Base-by-base conservation (phyloP, 2,113 vertebrate genomes). In the Dascyllus trimaculatus region DNA sequence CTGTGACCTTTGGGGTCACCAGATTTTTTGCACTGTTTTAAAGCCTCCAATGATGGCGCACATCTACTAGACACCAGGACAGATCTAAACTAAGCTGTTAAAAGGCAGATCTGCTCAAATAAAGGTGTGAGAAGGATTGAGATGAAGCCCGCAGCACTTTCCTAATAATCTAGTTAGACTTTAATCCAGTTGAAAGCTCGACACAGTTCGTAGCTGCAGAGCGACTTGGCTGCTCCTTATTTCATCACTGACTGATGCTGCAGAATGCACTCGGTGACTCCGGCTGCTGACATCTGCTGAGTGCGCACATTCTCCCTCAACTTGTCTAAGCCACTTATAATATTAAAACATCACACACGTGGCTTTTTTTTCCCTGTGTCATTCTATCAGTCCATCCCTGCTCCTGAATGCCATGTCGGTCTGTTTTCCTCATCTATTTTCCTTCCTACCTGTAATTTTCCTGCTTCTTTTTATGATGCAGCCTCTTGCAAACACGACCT, bases 241-340 rank as follows among this genome's bases (percentile, higher is more conserved):
- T 46, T 22, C 26, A 14, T n/a, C 48, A 13, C 21, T 15, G 17
- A 65, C 80, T 68, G 78, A 74, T 65, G 59, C 21, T 77, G 81
- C 81, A 78, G 57, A 64, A 66, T 64, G 61, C 71, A 57, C 81
- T 69, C 81, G 2, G 29, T 76, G 82, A 88, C 75, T 88, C 81
- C 18, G 9, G 56, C 54, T 26, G 15, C 51, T 52, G 78, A 69
- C 54, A 63, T 82, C 15, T 79, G 89, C 84, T 90, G 85, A 90
- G 29, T 74, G 3, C 24, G 86, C 88, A 84, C 89, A 88, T 91
- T 92, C 72, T 75, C 85, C 67, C 5, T 38, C 51, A 58, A 71
- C 80, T 75, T 66, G 38, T 85, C 81, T 76, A 6, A 63, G 48
- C 80, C 62, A 14, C 69, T 57, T 51, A 38, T 45, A 53, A 75